phyloP scores from a whole-genome alignment of 2,888 invertebrate genomes.

The Tetropium fuscum region DNA sequence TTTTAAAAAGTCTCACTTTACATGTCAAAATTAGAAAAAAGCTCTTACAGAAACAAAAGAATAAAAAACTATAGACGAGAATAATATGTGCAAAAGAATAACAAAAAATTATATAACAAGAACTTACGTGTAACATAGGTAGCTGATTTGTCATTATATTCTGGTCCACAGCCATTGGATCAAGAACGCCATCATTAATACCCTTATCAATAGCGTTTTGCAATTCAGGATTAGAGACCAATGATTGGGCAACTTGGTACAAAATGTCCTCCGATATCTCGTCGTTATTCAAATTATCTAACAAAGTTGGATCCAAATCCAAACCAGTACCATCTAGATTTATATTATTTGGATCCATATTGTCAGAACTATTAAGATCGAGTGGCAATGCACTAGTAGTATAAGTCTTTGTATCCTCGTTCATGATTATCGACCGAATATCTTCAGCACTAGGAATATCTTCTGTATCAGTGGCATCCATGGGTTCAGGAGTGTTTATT shows the following conservation, averaged over 20 bases:
- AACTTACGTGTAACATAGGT: conserved; percentile 26
- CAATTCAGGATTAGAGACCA: conserved; percentile 76
- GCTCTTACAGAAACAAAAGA: too few relatives aligned
- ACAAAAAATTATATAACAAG: conserved; percentile 8
- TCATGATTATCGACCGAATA: conserved; percentile 60
- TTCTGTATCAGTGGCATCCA: conserved; percentile 21
- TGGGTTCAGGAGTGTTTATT: conserved; percentile 19
- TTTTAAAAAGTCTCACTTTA: too few relatives aligned
- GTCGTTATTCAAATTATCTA: conserved; percentile 73
- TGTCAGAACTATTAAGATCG: conserved; percentile 34
- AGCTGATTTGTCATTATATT: conserved; percentile 27
- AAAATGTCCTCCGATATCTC: conserved; percentile 78
- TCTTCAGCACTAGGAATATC: conserved; percentile 53
- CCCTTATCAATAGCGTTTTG: conserved; percentile 80
- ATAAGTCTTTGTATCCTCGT: conserved; percentile 59
- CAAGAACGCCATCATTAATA: conserved; percentile 62
- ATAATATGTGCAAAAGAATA: too few relatives aligned
- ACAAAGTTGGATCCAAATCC: conserved; percentile 71
- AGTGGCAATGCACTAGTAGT: conserved; percentile 45
- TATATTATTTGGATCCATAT: conserved; percentile 58
- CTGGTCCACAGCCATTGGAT: conserved; percentile 46
- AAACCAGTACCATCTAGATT: conserved; percentile 70
- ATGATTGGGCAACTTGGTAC: conserved; percentile 77
- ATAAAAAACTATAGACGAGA: too few relatives aligned
- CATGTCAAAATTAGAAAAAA: too few relatives aligned